Evolutionary conservation across 2,888 invertebrate species (phyloP), one percentile per base, ranked within the genome.

Genomic region (Drosophila fungiperda): DNA sequence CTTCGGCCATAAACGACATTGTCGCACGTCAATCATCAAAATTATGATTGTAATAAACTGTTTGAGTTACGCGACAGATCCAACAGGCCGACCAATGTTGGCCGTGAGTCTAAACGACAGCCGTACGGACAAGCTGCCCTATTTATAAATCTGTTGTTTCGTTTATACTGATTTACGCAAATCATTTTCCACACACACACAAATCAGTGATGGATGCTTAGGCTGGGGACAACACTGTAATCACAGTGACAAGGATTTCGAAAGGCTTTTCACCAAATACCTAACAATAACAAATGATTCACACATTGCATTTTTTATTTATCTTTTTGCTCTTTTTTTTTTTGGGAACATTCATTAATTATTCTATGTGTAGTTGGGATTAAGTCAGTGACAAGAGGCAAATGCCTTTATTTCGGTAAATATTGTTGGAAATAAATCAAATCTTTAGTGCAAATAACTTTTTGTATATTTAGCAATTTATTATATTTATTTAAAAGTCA

Each of bases 21-120:
- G 73, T 68, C 73, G 69, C 84, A 68, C 82, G 82, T 87, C 84
- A 84, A 84, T 87, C 78, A 87, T 62, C 32, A 17, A 65, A 68
- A 48, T 64, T 42, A 78, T 61, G 69, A 57, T 50, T 42, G 62
- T 55, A 23, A 62, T 61, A 68, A 74, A 70, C 65, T 68, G 68
- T 53, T 63, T 67, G 57, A 63, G 54, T 50, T 48, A 55, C 17
- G 52, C 8, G 54, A 50, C 64, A 35, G 42, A 57, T 32, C 55
- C 55, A 11, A 17, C n/a, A 15, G 20, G 45, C 45, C 26, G 62
- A 57, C 63, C 63, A 42, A 57, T 52, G 45, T 11, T 64, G 68
- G 36, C 64, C 57, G 40, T 66, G 59, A 54, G 20, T 45, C 45
- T 45, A 15, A 20, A 45, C 45, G 45, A 8, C 15, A 23, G 12